Evolutionary conservation across 2,113 vertebrate species (phyloP).

Genomic region (Tragulus kanchil): DNA sequence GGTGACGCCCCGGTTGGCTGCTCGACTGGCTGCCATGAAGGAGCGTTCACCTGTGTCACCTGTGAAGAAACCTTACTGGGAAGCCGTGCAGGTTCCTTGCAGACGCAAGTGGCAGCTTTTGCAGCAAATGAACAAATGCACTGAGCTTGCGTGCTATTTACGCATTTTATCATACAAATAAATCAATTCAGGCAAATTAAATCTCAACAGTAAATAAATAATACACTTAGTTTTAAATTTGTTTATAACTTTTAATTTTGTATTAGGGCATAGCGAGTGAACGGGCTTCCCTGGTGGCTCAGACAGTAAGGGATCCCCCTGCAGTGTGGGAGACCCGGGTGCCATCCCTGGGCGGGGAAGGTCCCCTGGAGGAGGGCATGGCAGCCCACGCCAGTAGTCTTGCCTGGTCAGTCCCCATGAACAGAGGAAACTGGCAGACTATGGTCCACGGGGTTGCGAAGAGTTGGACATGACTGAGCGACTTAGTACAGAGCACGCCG

Average conservation of each 20-base stretch:
- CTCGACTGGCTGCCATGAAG: fast-evolving
- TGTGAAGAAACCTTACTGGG: no score
- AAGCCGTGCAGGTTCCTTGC: background rate
- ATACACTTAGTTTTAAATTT: background rate
- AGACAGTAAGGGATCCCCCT: no score
- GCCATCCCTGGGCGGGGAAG: no score
- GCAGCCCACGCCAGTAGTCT: no score
- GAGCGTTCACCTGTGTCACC: fast-evolving
- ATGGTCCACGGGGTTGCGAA: no score
- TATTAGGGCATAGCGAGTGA: background rate
- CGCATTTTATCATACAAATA: background rate
- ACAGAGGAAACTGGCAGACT: no score
- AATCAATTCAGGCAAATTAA: background rate
- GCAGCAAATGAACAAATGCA: background rate
- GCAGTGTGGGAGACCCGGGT: no score
- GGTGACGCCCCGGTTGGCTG: background rate
- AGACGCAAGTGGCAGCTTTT: background rate
- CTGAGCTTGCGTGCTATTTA: background rate
- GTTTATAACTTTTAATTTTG: background rate
- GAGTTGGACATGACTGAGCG: no score
- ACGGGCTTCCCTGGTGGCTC: no score
- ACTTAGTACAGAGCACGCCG: no score
- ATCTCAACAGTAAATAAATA: background rate
- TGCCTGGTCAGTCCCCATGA: no score
- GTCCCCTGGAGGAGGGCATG: no score